phyloP scores from a whole-genome alignment of 2,113 vertebrate species.

The Lycocorax pyrrhopterus region DNA sequence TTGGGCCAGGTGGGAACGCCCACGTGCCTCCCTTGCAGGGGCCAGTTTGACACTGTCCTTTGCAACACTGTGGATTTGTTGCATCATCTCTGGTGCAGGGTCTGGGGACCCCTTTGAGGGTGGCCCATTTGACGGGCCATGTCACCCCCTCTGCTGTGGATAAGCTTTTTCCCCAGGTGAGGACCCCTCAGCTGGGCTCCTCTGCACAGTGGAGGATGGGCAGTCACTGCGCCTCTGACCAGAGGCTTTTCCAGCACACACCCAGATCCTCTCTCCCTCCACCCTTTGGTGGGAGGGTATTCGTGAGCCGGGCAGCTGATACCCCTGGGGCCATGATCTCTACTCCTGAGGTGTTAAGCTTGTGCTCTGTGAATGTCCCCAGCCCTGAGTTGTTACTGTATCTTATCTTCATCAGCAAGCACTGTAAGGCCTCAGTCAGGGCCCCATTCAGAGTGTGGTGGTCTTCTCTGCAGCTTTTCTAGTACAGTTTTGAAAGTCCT shows the following conservation, averaged over 20 bases:
- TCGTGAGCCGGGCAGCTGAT: neutral
- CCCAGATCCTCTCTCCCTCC: neutral
- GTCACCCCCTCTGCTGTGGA: neutral
- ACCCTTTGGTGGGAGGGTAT: neutral
- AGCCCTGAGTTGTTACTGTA: neutral
- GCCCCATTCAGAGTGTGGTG: neutral
- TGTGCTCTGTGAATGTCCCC: neutral
- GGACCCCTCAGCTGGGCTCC: neutral
- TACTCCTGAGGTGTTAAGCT: neutral
- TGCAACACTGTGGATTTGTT: neutral
- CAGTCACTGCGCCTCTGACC: neutral
- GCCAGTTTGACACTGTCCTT: neutral
- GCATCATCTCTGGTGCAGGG: neutral
- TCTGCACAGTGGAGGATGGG: neutral
- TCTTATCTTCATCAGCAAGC: neutral
- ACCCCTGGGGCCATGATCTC: neutral
- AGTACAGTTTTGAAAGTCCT: neutral
- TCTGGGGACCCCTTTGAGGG: too few relatives aligned
- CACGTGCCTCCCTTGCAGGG: neutral
- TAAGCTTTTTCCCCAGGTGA: too few relatives aligned
- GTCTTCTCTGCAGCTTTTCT: neutral
- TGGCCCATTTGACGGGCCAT: neutral
- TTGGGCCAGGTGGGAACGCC: neutral
- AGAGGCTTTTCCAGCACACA: neutral
- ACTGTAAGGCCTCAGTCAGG: neutral